Evolutionary conservation across 23 tunicate species (phyloP), one percentile per base, ranked within the genome.

Genomic region (Aplidium turbinatum): DNA sequence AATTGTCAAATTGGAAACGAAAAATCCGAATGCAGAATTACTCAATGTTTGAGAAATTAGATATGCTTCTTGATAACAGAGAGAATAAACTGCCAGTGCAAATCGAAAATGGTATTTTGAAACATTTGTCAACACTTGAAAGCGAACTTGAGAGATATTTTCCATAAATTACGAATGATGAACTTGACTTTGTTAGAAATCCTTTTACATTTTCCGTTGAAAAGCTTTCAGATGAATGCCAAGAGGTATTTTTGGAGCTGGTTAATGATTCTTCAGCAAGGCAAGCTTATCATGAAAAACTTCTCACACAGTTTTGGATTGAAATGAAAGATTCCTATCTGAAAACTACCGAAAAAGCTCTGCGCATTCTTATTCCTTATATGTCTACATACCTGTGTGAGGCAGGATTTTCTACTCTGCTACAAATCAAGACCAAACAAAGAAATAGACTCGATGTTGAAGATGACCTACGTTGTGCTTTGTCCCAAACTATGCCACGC

Each of bases 201-300:
- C 86, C 72, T 28, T 72, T 71, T 81, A 52, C 76, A 38, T 67
- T 79, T 79, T 22, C 75, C 19, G 76, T 79, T 55, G 61, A 79
- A 67, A 67, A 79, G 67, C 35, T 76, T 65, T 64, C 81, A 38
- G 89, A 75, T 52, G 89, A 83, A 64, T 62, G 62, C 39, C 79
- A 77, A 69, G 79, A 85, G 24, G 84, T 78, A 78, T 71, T 68
- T 60, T 58, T 77, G n/a, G 84, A 85, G 47, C 84, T 85, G 16
- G 25, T 42, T 1, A 33, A 70, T 69, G 92, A 85, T 47, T 85
- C 90, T 42, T 55, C 71, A 31, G 90, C 82, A 40, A 60, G 58
- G 58, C 70, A 73, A 57, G 54, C 31, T 16, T 81, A 57, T 33
- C 58, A 70, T 16, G 78, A 81, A 58, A 71, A 81, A 28, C 61